phyloP scores from a whole-genome alignment of 2,888 invertebrate genomes.

The Yponomeuta plumbellus region DNA sequence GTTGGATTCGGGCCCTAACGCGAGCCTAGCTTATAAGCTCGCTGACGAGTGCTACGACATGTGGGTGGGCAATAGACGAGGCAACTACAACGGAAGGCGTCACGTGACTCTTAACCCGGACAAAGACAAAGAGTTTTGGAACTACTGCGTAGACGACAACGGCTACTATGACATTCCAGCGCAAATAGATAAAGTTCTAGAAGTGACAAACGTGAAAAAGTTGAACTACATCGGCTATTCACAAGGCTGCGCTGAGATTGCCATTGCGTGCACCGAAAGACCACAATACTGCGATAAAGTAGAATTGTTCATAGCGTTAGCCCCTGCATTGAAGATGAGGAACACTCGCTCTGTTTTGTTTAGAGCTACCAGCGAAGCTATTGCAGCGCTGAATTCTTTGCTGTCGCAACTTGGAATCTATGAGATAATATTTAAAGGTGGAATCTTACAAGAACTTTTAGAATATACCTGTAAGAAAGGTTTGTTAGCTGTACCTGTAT shows the following conservation, averaged over 20 bases:
- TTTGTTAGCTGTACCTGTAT: background rate
- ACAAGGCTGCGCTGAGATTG: conserved; percentile 7
- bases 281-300: conserved; percentile 7
- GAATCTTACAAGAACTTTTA: background rate
- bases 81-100: background rate
- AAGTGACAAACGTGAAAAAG: background rate
- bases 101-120: conserved; percentile 5
- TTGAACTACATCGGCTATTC: conserved; percentile 9
- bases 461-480: background rate
- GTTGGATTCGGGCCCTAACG: background rate
- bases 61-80: conserved; percentile 1
- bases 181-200: background rate
- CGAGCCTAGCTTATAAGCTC: background rate
- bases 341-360: background rate
- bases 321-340: conserved; percentile 4
- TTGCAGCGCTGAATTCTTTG: background rate
- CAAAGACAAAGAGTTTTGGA: conserved; percentile 11
- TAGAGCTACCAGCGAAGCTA: background rate
- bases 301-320: background rate
- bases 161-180: conserved; percentile 2
- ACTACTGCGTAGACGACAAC: background rate
- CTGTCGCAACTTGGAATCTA: background rate
- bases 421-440: background rate
- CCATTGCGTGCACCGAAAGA: conserved; percentile 11
- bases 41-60: conserved; percentile 8